Conservation (phyloP, 2,113 vertebrate genomes). For the Sitta europaea region DNA sequence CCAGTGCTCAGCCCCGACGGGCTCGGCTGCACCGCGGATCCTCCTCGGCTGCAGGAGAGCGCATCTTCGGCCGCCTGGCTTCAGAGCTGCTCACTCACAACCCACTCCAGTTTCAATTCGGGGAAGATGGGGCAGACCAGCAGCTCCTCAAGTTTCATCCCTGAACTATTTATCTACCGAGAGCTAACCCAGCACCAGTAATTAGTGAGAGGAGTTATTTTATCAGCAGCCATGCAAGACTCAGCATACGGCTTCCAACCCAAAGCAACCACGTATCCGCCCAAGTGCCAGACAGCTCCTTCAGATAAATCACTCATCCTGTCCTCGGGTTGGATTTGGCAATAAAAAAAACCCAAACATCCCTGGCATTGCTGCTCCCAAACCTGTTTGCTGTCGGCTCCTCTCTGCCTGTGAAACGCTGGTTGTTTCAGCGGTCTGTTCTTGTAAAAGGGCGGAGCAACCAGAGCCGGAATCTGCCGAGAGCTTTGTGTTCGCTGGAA, state of each 20-base stretch:
- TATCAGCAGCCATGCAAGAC: fast-evolving
- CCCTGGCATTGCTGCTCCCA: not conserved
- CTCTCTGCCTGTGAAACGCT: fast-evolving
- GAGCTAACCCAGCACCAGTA: not conserved
- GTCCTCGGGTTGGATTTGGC: not conserved
- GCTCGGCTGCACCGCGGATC: not conserved
- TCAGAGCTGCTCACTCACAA: fast-evolving
- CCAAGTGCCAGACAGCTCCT: not conserved
- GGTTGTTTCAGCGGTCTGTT: fast-evolving
- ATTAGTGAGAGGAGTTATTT: not conserved
- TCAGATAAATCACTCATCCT: not conserved
- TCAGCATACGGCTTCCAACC: not conserved
- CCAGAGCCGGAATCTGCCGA: fast-evolving
- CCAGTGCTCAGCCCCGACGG: fast-evolving
- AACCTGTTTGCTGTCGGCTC: not conserved
- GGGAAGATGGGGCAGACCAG: not conserved
- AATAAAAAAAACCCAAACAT: not conserved
- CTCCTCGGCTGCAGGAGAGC: fast-evolving
- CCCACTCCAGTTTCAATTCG: not conserved
- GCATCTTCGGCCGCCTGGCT: not conserved
- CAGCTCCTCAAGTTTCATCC: not conserved
- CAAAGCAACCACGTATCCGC: fast-evolving
- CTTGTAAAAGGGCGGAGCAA: not conserved
- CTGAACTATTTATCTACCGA: fast-evolving
- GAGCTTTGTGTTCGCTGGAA: not conserved